A percentile compares a stretch with the other conserved stretches of the same genome.
phyloP scores from a whole-genome alignment of 2,113 vertebrate species.

The Lanius collurio region DNA sequence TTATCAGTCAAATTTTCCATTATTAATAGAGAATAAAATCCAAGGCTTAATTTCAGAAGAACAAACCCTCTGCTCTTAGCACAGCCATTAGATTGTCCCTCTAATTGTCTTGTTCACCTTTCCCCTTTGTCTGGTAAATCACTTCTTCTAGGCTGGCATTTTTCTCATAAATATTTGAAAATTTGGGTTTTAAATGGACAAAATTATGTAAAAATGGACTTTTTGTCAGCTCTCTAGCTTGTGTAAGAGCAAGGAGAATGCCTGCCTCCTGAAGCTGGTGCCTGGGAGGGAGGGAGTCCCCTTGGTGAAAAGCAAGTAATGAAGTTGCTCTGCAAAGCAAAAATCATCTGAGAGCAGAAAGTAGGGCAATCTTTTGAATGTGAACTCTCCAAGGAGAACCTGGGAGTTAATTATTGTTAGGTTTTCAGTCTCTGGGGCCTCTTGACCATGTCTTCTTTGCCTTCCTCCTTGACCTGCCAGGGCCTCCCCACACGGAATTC shows the following conservation, averaged over 20 bases:
- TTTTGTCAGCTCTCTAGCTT: background rate
- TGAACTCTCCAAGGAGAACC: background rate
- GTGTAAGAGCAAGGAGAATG: background rate
- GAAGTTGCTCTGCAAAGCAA: background rate
- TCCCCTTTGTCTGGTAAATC: background rate
- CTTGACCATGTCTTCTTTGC: background rate
- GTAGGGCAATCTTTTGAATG: constrained; percentile 32
- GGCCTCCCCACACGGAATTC: background rate
- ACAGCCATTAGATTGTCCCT: background rate
- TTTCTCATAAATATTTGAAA: background rate
- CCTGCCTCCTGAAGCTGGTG: background rate
- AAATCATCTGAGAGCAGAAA: constrained; percentile 23
- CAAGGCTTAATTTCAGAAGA: constrained; percentile 30
- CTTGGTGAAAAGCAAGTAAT: background rate
- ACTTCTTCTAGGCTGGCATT: background rate
- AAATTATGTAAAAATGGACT: background rate
- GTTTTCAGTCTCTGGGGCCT: background rate
- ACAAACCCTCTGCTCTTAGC: background rate
- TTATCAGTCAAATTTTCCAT: constrained; percentile 25
- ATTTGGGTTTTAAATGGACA: background rate
- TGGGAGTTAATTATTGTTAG: constrained; percentile 32
- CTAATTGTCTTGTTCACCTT: background rate
- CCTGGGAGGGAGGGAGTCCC: background rate
- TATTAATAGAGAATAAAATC: constrained; percentile 35
- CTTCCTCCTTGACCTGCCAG: background rate